Evolutionary conservation across 2,113 vertebrate species (phyloP).

Genomic region (Gopherus flavomarginatus): DNA sequence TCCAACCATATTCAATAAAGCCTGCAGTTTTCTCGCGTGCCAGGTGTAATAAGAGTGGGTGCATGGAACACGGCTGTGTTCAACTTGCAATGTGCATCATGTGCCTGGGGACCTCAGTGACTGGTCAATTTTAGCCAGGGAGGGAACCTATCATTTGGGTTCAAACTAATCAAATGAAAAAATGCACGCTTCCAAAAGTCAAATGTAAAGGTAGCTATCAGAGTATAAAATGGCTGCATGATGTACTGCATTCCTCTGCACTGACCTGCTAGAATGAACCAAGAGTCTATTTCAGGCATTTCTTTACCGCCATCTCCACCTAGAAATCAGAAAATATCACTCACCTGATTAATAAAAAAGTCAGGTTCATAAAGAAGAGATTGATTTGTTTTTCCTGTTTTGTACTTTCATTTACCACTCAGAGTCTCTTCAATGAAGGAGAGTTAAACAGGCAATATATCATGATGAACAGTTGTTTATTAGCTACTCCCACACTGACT

Average conservation of each 20-base stretch:
- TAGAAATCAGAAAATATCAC: not conserved
- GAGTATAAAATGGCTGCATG: fast-evolving
- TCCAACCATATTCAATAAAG: not conserved
- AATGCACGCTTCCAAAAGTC: fast-evolving
- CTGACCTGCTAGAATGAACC: not conserved
- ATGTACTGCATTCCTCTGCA: not conserved
- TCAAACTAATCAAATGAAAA: not conserved
- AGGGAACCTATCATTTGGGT: not conserved
- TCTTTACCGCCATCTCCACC: not conserved
- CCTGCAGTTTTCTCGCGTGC: not conserved
- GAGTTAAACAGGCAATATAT: not conserved
- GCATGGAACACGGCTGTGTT: not conserved
- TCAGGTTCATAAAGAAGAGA: not conserved
- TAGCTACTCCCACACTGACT: slow-evolving; percentile 30
- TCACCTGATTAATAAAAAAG: slow-evolving; percentile 9
- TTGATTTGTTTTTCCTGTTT: not conserved
- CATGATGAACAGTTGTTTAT: not conserved
- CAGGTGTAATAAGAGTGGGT: not conserved
- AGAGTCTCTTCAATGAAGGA: not conserved
- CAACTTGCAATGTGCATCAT: not conserved
- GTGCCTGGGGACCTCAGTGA: not conserved
- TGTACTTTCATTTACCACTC: slow-evolving; percentile 21
- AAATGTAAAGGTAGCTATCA: fast-evolving
- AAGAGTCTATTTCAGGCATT: not conserved
- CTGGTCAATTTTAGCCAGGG: not conserved